Evolutionary conservation across 2,888 invertebrate species (phyloP).

Genomic region (Drosophila maculinotata): DNA sequence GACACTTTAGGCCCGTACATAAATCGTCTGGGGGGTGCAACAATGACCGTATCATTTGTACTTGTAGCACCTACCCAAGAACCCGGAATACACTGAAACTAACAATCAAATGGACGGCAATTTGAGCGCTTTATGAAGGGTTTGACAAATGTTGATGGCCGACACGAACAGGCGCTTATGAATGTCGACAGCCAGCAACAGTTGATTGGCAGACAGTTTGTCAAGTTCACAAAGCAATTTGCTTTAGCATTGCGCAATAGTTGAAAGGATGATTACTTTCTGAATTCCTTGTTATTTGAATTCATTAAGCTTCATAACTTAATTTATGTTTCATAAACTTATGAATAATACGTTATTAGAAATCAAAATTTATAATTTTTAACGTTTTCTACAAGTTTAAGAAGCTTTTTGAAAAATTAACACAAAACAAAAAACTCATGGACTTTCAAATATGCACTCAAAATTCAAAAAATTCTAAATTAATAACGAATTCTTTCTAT

Average conservation of each 20-base stretch:
- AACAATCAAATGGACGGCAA: slow-evolving; percentile 50
- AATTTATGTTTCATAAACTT: too few species aligned
- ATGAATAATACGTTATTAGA: background rate
- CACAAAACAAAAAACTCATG: too few species aligned
- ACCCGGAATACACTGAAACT: background rate
- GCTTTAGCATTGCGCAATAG: slow-evolving; percentile 1
- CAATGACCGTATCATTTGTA: slow-evolving; percentile 73
- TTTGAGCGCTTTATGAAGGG: slow-evolving; percentile 41
- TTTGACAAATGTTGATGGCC: slow-evolving; percentile 48
- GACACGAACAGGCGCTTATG: slow-evolving; percentile 16
- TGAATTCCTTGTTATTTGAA: background rate
- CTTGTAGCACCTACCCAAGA: slow-evolving; percentile 53
- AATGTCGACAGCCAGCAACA: slow-evolving; percentile 52
- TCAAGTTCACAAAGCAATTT: slow-evolving; percentile 16
- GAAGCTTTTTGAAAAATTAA: too few species aligned
- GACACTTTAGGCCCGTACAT: slow-evolving; percentile 65
- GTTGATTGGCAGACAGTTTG: slow-evolving; percentile 36
- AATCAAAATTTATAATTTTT: too few species aligned
- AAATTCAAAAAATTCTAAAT: too few species aligned
- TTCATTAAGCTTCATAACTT: too few species aligned
- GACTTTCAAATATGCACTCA: too few species aligned
- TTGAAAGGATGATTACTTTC: background rate
- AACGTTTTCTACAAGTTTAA: too few species aligned
- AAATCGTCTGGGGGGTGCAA: slow-evolving; percentile 50
- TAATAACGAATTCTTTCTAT: too few species aligned